Base-by-base conservation (phyloP, 2,797 vertebrate species). In the Melanogrammus aeglefinus region DNA sequence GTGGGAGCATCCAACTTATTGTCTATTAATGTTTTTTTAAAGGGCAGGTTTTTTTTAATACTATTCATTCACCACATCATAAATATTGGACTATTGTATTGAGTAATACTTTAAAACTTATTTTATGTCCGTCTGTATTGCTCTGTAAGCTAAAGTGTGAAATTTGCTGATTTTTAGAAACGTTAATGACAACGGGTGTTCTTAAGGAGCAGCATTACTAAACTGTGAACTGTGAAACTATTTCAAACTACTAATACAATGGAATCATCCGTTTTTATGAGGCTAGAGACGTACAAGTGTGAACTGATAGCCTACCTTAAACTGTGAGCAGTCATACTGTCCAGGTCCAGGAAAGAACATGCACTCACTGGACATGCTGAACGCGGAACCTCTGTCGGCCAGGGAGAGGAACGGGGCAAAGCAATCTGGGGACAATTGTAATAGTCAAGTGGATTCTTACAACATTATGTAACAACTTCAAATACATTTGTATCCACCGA, bases 381-480 rank as follows among this genome's bases (percentile, higher is more conserved):
- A 86, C 18, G 81, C 0, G 31, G 88, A 75, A 24, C 79, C 78
- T 81, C 93, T 89, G 36, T 75, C 82, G 69, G 87, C 85, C 75
- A 94, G 76, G 6, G 92, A 92, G 79, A 93, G 79, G 81, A 94
- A 95, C 0, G 94, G 94, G 47, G 93, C 94, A 74, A 90, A 92
- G 24, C 88, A 82, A 75, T 76, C 94, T 94, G 79, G 12, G 72
- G 84, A 36, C 44, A 38, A 69, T 38, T 24, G 18, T 73, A 13
- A 35, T 12, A 47, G 13, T 27, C 71, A 75, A 21, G 35, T 41
- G 24, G 10, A 44, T 44, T 44, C 41, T 13, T 44, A 21, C 57
- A 63, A 63, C 57, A 63, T 63, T 18, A 63, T 36, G n/a, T 18
- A 12, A 4, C 47, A 57, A 57, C 16, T 57, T 57, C 4, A 57